Conservation (phyloP, 2,113 vertebrate genomes). For the Paradoxurus hermaphroditus region DNA sequence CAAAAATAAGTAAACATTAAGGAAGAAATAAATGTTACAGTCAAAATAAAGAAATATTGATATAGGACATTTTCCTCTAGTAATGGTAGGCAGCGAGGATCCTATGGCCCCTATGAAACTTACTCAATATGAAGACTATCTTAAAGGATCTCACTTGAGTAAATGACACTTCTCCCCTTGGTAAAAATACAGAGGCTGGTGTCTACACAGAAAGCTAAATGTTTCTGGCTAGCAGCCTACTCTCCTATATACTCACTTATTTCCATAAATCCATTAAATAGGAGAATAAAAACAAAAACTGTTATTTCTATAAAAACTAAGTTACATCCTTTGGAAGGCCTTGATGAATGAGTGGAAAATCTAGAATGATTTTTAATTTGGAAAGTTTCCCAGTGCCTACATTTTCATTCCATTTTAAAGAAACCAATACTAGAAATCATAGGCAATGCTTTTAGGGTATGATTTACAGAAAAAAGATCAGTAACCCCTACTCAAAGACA, state of each 20-base stretch:
- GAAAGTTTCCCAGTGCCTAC: neutral
- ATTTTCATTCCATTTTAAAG: constrained; percentile 46
- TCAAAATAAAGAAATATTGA: constrained; percentile 42
- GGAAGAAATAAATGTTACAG: neutral
- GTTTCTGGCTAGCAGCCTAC: neutral
- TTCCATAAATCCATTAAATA: neutral
- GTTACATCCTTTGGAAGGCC: neutral
- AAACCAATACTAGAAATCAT: neutral
- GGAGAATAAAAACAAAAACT: constrained; percentile 36
- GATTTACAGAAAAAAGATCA: neutral
- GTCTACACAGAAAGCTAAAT: neutral
- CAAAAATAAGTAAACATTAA: too few species aligned
- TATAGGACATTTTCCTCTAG: neutral
- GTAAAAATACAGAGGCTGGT: neutral
- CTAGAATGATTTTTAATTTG: neutral
- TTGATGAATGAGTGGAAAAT: neutral
- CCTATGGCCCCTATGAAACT: neutral
- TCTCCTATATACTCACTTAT: neutral
- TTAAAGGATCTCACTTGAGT: neutral
- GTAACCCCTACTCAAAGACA: neutral
- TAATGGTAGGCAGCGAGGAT: neutral
- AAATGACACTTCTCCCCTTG: neutral
- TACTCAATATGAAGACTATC: neutral
- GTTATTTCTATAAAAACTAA: constrained; percentile 16
- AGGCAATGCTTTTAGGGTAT: neutral